Percentiles rank a stretch among this genome's conserved stretches.
Conservation (phyloP, 2,113 vertebrate genomes). For the Takifugu bimaculatus region DNA sequence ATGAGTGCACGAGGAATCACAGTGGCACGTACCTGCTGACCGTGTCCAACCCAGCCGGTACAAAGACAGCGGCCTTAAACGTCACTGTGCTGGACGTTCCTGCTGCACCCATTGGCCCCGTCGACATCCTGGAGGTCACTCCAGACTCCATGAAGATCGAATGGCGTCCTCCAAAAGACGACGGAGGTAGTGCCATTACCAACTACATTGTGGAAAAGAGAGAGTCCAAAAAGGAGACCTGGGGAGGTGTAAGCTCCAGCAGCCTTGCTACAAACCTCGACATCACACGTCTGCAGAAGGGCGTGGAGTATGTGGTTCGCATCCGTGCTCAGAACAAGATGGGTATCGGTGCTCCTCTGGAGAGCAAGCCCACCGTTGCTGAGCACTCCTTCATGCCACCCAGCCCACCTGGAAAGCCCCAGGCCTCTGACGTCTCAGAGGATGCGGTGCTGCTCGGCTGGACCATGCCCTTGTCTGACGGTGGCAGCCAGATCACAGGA, state of each 20-base stretch:
- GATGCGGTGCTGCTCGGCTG: constrained; percentile 89
- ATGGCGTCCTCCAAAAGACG: constrained; percentile 94
- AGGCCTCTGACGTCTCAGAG: constrained; percentile 85
- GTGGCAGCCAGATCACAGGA: constrained; percentile 91
- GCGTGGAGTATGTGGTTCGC: constrained; percentile 89
- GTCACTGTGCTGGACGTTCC: constrained; percentile 96
- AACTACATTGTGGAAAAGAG: constrained; percentile 95
- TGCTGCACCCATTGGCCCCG: constrained; percentile 91
- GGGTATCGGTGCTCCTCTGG: constrained; percentile 90
- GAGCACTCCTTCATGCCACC: constrained; percentile 91
- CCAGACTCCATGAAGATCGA: constrained; percentile 94
- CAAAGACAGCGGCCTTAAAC: constrained; percentile 85
- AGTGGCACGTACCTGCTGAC: constrained; percentile 92
- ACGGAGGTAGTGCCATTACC: constrained; percentile 92
- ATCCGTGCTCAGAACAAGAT: constrained; percentile 96
- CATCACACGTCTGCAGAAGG: constrained; percentile 89
- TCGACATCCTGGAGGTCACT: constrained; percentile 90
- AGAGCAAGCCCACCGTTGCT: constrained; percentile 90
- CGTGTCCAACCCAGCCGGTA: constrained; percentile 91
- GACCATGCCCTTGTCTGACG: constrained; percentile 91
- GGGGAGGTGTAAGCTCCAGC: constrained; percentile 91
- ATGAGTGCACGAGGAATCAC: constrained; percentile 89
- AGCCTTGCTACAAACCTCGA: constrained; percentile 85
- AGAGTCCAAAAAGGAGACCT: constrained; percentile 92
- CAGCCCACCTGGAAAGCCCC: constrained; percentile 90